Percentiles rank a stretch among this genome's conserved stretches.
These are phyloP conservation scores for Pseudomyrmex cubaensis DNA, from an alignment of 1,140 invertebrate species.

Conservation along the genomic window DNA sequence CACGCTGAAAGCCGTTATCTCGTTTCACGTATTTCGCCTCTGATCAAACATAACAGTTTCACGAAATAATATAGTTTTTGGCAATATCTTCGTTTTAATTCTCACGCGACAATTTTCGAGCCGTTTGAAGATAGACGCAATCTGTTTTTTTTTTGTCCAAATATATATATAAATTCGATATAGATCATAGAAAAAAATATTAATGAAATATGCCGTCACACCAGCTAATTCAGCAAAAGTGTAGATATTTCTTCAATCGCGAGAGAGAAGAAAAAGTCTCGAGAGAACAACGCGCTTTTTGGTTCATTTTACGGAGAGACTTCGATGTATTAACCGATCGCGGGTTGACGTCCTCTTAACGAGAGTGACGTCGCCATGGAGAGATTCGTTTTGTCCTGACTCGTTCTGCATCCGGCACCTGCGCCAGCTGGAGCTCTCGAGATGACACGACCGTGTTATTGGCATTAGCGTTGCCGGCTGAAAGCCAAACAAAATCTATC, in stretches of 20 bases:
- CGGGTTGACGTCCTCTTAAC: constrained; percentile 53
- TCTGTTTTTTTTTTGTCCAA: too few relatives aligned
- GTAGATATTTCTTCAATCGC: not conserved
- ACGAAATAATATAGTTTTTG: constrained; percentile 3
- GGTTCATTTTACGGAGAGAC: constrained; percentile 34
- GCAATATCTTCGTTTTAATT: not conserved
- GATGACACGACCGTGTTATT: constrained; percentile 71
- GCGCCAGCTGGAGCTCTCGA: constrained; percentile 66
- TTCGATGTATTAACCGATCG: constrained; percentile 52
- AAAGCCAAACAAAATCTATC: constrained; percentile 69
- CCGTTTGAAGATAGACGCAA: too few relatives aligned
- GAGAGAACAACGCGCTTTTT: constrained; percentile 28
- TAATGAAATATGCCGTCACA: not conserved
- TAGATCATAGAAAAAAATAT: too few relatives aligned
- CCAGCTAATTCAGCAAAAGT: not conserved
- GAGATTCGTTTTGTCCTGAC: constrained; percentile 66
- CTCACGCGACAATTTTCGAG: not conserved
- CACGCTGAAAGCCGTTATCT: not conserved
- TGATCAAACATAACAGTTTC: not conserved
- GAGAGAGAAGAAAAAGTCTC: constrained; percentile 16
- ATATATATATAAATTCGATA: too few relatives aligned
- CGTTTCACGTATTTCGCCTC: constrained; percentile 7
- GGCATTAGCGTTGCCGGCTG: constrained; percentile 73
- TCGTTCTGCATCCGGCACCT: constrained; percentile 60
- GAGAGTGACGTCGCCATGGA: constrained; percentile 62